These are phyloP conservation scores for Syrista parreyssii DNA, from an alignment of 2,888 invertebrate species.

Conservation along the genomic window DNA sequence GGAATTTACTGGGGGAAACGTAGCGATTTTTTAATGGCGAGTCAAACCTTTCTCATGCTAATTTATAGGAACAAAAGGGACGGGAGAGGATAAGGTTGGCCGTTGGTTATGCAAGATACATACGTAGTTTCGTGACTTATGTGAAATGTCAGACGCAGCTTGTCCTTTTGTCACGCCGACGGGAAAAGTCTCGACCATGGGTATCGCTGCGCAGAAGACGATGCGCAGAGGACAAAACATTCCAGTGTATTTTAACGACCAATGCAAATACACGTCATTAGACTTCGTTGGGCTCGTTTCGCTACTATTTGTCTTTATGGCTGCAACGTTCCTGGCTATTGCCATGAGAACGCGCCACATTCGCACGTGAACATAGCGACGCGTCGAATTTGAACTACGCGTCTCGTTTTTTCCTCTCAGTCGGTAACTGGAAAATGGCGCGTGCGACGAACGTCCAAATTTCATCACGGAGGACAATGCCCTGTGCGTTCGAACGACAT, in stretches of 20 bases:
- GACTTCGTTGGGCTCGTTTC: constrained; percentile 50
- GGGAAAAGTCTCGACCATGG: constrained; percentile 26
- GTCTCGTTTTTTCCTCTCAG: not conserved
- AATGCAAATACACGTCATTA: constrained; percentile 50
- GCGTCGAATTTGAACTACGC: not conserved
- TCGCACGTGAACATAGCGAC: not conserved
- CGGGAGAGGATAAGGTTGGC: constrained; percentile 9
- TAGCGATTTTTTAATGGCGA: constrained; percentile 8
- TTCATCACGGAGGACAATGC: not conserved
- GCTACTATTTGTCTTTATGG: constrained; percentile 50
- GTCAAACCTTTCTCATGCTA: constrained; percentile 22
- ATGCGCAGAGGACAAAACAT: constrained; percentile 23
- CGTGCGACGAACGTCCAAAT: not conserved
- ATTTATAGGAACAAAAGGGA: constrained; percentile 18
- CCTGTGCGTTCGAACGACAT: not conserved
- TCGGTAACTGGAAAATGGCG: not conserved
- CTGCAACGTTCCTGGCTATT: constrained; percentile 17
- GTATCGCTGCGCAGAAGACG: constrained; percentile 11
- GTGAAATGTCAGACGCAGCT: constrained; percentile 33
- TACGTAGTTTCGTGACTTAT: constrained; percentile 27
- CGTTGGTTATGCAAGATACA: constrained; percentile 30
- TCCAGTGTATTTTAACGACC: constrained; percentile 41
- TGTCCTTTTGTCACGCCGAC: constrained; percentile 32
- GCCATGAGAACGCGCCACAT: not conserved
- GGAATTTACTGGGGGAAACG: not conserved